Conservation (phyloP, 2,888 invertebrate species). For the Diaprepes abbreviatus region DNA sequence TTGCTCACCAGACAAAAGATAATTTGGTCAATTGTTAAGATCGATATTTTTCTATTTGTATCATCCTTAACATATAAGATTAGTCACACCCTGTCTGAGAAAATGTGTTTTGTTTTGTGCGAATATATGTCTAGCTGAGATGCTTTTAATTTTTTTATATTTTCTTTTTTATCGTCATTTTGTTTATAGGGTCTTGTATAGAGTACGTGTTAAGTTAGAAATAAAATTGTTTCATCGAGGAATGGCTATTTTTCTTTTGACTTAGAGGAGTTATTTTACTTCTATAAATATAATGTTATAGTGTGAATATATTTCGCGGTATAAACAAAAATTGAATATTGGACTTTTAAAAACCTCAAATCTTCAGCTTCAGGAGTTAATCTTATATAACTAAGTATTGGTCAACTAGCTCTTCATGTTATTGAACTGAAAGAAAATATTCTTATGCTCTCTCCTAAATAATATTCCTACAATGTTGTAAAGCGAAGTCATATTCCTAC, state of each 20-base stretch:
- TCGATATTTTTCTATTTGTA: slow-evolving; percentile 65
- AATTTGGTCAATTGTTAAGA: slow-evolving; percentile 54
- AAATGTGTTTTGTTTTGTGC: slow-evolving; percentile 59
- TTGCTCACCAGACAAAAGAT: slow-evolving; percentile 24
- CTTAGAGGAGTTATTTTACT: no score
- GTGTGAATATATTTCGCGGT: no score
- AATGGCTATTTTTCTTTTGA: not conserved
- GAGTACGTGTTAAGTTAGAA: slow-evolving; percentile 53
- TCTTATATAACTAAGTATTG: no score
- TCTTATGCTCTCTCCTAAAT: no score
- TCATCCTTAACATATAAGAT: slow-evolving; percentile 55
- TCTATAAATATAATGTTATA: no score
- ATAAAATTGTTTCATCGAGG: slow-evolving; percentile 38
- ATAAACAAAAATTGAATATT: no score
- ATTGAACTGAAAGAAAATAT: no score
- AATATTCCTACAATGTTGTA: no score
- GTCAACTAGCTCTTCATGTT: no score
- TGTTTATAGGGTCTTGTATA: slow-evolving; percentile 52
- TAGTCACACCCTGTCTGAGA: slow-evolving; percentile 52
- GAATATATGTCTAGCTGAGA: slow-evolving; percentile 36
- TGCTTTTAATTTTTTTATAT: slow-evolving; percentile 50
- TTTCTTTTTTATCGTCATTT: slow-evolving; percentile 52
- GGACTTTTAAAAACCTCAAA: no score
- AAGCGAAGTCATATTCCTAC: no score
- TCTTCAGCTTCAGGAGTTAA: no score